These are phyloP conservation scores for Syndactyla subalaris DNA, from an alignment of 2,797 vertebrate genomes.

Conservation along the genomic window DNA sequence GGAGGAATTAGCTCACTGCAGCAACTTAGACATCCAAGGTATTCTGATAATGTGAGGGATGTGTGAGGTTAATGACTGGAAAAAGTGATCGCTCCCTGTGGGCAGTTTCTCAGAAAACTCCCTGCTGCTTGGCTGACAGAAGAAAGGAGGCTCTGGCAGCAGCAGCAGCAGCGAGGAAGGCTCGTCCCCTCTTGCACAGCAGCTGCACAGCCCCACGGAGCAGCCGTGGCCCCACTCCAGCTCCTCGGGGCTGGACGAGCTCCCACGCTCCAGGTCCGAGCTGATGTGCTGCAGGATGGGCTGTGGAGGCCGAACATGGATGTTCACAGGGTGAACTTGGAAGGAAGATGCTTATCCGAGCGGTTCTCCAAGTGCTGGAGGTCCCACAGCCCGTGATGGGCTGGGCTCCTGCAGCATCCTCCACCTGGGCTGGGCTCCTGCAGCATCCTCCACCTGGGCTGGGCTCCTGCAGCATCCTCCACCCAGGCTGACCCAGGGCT, in stretches of 20 bases:
- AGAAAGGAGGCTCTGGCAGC: constrained; percentile 51
- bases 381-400: background rate
- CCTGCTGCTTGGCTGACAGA: constrained; percentile 65
- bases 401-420: background rate
- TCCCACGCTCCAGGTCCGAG: background rate
- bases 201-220: background rate
- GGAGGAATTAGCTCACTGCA: constrained; percentile 50
- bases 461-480: background rate
- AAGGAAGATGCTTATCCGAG: accelerated
- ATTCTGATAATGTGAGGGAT: constrained; percentile 57
- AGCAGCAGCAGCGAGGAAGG: background rate
- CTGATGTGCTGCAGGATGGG: background rate
- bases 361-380: background rate
- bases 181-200: background rate
- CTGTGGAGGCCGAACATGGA: accelerated
- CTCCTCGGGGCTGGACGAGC: background rate
- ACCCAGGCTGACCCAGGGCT: background rate
- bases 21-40: constrained; percentile 39
- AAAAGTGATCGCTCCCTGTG: constrained; percentile 66
- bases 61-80: constrained; percentile 71
- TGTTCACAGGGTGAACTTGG: background rate
- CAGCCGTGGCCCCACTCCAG: accelerated
- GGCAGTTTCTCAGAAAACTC: constrained; percentile 62
- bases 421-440: too few relatives aligned
- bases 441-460: too few relatives aligned